Evolutionary conservation across 1,140 invertebrate species (phyloP).

Genomic region (Radopholus similis): DNA sequence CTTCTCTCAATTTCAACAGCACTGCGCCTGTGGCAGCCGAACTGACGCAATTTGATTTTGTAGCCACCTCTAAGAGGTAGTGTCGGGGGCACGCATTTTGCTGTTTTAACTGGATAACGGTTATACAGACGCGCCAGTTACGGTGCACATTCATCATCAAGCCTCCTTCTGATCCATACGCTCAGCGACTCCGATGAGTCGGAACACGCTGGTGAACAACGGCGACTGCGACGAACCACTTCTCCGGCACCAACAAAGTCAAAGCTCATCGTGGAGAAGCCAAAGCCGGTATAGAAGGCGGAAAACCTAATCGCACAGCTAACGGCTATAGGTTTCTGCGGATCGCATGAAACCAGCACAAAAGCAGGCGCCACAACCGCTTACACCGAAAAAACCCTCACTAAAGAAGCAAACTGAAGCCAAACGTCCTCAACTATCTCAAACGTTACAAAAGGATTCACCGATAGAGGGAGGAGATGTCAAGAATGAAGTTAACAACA

Average conservation of each 20-base stretch:
- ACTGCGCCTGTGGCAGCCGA: neutral
- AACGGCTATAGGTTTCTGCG: neutral
- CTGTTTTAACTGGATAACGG: neutral
- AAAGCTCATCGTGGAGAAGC: neutral
- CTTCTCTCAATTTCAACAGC: constrained; percentile 7
- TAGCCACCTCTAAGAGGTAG: neutral
- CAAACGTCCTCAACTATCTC: no score
- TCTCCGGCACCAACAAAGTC: neutral
- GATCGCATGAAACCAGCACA: neutral
- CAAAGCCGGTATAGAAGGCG: neutral
- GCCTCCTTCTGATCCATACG: no score
- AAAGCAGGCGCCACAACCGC: neutral
- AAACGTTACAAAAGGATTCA: no score
- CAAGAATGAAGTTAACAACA: no score
- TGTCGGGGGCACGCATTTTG: neutral
- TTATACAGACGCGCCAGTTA: neutral
- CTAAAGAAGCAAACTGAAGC: neutral
- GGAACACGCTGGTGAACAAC: neutral
- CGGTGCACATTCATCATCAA: neutral
- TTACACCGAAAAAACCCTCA: neutral
- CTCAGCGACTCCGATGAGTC: neutral
- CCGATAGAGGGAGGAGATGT: no score
- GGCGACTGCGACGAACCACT: neutral
- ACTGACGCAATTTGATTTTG: neutral
- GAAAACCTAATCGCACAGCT: neutral